These are phyloP conservation scores for Philonicus albiceps DNA, from an alignment of 2,888 invertebrate species.

Conservation along the genomic window DNA sequence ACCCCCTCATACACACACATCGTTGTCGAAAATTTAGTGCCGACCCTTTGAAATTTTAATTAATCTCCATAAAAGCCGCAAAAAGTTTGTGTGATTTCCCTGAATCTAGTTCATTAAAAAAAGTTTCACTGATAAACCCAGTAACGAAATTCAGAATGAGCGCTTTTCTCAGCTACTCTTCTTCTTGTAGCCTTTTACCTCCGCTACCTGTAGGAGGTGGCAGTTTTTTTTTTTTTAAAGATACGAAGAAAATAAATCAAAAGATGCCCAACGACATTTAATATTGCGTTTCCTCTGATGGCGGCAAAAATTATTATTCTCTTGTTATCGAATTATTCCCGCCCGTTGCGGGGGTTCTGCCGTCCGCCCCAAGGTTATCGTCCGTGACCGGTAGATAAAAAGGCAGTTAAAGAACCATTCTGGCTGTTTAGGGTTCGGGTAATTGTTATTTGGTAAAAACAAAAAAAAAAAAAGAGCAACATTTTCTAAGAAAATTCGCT, in stretches of 20 bases:
- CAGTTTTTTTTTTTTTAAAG: not conserved
- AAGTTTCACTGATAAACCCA: not conserved
- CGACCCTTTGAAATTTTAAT: not conserved
- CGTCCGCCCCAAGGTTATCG: not conserved
- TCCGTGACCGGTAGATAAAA: not conserved
- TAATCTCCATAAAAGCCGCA: not conserved
- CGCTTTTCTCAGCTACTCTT: not conserved
- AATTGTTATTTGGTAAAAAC: not conserved
- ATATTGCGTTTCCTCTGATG: not conserved
- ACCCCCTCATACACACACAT: not conserved
- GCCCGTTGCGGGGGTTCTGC: not conserved
- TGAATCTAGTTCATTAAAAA: not conserved
- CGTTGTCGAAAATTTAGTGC: not conserved
- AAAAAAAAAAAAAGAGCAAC: not conserved
- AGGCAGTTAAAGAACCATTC: not conserved
- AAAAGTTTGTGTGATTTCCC: not conserved
- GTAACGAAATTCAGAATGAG: not conserved
- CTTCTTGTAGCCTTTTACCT: not conserved
- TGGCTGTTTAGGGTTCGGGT: not conserved
- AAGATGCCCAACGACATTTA: not conserved
- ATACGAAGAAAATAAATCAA: not conserved
- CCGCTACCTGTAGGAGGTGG: not conserved
- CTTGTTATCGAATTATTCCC: constrained; percentile 5
- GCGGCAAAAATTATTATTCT: not conserved
- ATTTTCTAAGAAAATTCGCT: not conserved